Evolutionary conservation across 37 sponge, comb jelly and placozoan species (phyloP).

Genomic region (Dysidea cf. avara): DNA sequence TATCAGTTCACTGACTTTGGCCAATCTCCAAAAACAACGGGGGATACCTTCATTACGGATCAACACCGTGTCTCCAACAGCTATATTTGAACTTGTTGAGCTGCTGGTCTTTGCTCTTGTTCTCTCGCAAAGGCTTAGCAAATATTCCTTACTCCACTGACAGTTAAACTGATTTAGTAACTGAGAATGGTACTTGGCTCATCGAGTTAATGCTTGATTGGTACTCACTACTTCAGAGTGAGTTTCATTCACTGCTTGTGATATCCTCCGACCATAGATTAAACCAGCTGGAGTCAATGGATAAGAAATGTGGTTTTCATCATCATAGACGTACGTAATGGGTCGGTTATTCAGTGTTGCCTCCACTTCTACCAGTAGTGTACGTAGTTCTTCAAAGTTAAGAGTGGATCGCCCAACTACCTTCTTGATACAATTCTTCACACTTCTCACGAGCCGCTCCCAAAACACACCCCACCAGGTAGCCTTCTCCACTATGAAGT

Average conservation of each 20-base stretch:
- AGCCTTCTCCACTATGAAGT: constrained; percentile 3
- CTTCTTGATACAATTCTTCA: constrained; percentile 11
- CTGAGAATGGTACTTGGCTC: not conserved
- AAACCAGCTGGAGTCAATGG: constrained; percentile 21
- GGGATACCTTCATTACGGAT: constrained; percentile 14
- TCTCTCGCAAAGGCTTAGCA: constrained; percentile 20
- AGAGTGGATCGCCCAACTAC: constrained; percentile 1
- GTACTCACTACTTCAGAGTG: constrained; percentile 4
- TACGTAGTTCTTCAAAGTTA: constrained; percentile 15
- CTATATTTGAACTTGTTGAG: not conserved
- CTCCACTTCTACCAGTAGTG: constrained; percentile 13
- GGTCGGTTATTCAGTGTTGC: constrained; percentile 2
- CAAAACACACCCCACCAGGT: constrained; percentile 27
- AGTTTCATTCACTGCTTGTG: not conserved
- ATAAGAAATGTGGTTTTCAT: constrained; percentile 2
- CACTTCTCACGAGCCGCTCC: constrained; percentile 1
- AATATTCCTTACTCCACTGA: constrained; percentile 29
- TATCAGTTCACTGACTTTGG: too few relatives aligned
- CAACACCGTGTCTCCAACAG: constrained; percentile 17
- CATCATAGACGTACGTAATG: constrained; percentile 1
- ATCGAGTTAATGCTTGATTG: not conserved
- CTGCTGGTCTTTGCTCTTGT: not conserved
- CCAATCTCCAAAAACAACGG: constrained; percentile 11
- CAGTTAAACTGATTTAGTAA: constrained; percentile 30
- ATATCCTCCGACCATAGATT: constrained; percentile 3